Evolutionary conservation across 2,888 invertebrate species (phyloP).

Genomic region (Aphelenchoides bicaudatus): DNA sequence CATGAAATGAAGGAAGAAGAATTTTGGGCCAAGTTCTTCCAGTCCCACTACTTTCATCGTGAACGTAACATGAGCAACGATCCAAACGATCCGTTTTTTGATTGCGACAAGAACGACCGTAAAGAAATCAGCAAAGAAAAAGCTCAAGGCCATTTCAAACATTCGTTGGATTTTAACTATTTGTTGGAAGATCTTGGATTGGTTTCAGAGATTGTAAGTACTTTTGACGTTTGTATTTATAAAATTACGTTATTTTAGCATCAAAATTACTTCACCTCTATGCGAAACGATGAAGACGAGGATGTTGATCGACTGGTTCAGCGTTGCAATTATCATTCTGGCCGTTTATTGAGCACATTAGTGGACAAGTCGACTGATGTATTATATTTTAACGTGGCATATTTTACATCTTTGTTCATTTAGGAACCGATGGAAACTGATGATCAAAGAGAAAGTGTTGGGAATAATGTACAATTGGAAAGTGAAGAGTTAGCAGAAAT

Average conservation of each 20-base stretch:
- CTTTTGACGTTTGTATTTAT: neutral
- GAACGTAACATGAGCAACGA: conserved; percentile 70
- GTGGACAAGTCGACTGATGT: conserved; percentile 9
- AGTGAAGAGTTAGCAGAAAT: conserved; percentile 15
- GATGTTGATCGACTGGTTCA: conserved; percentile 36
- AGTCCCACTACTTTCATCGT: conserved; percentile 82
- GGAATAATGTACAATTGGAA: conserved; percentile 5
- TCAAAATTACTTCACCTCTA: neutral
- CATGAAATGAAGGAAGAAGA: conserved; percentile 88
- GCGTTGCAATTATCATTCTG: conserved; percentile 58
- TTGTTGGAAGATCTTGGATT: conserved; percentile 31
- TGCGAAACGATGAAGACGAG: conserved; percentile 20
- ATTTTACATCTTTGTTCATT: neutral
- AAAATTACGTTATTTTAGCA: conserved; percentile 23
- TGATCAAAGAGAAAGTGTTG: neutral
- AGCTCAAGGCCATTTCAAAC: conserved; percentile 17
- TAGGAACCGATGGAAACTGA: conserved; percentile 12
- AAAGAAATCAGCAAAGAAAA: conserved; percentile 20
- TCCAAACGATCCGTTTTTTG: conserved; percentile 88
- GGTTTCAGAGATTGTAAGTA: conserved; percentile 33
- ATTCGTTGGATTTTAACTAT: conserved; percentile 28
- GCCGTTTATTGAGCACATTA: conserved; percentile 43
- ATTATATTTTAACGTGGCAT: neutral
- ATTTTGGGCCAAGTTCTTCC: conserved; percentile 99
- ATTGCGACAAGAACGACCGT: conserved; percentile 90